These are phyloP conservation scores for Austrofundulus limnaeus DNA, from an alignment of 2,113 vertebrate species.

Conservation along the genomic window DNA sequence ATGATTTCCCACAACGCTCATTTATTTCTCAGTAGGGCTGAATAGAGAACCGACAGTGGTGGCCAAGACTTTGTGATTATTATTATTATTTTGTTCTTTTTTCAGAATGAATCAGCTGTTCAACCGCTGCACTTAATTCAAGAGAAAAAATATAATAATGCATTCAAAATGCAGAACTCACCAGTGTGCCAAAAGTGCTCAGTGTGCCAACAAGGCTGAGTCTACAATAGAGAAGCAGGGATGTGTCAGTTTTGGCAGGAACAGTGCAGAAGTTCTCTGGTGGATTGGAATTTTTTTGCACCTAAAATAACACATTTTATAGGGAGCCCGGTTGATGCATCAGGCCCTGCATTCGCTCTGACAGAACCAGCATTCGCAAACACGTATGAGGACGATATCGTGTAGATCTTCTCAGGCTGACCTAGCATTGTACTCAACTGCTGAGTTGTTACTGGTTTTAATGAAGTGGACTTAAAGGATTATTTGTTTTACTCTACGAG, in stretches of 20 bases:
- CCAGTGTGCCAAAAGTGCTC: slow-evolving; percentile 49
- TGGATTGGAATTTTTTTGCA: slow-evolving; percentile 62
- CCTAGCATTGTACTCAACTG: not conserved
- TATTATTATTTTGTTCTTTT: slow-evolving; percentile 9
- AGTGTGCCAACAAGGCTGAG: slow-evolving; percentile 41
- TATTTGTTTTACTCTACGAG: not conserved
- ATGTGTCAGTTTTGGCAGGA: slow-evolving; percentile 68
- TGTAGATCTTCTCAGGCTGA: slow-evolving; percentile 14
- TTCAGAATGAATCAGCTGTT: slow-evolving; percentile 37
- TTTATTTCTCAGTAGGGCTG: slow-evolving; percentile 12
- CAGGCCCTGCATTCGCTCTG: slow-evolving; percentile 37
- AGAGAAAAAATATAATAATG: slow-evolving; percentile 52
- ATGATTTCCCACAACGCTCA: slow-evolving; percentile 10
- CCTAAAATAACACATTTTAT: slow-evolving; percentile 68
- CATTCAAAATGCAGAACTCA: slow-evolving; percentile 52
- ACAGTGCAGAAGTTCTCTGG: slow-evolving; percentile 55
- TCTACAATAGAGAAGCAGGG: slow-evolving; percentile 48
- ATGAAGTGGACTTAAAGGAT: slow-evolving; percentile 16
- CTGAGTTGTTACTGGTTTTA: slow-evolving; percentile 24
- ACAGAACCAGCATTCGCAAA: slow-evolving; percentile 58
- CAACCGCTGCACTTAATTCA: slow-evolving; percentile 1
- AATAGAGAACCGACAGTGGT: slow-evolving; percentile 23
- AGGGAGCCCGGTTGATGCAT: slow-evolving; percentile 50
- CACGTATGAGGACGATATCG: slow-evolving; percentile 1
- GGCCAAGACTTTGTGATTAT: not conserved